Evolutionary conservation across 2,888 invertebrate genomes (phyloP), one percentile per base, ranked within the genome.

Genomic region (Metallyticus violacea): DNA sequence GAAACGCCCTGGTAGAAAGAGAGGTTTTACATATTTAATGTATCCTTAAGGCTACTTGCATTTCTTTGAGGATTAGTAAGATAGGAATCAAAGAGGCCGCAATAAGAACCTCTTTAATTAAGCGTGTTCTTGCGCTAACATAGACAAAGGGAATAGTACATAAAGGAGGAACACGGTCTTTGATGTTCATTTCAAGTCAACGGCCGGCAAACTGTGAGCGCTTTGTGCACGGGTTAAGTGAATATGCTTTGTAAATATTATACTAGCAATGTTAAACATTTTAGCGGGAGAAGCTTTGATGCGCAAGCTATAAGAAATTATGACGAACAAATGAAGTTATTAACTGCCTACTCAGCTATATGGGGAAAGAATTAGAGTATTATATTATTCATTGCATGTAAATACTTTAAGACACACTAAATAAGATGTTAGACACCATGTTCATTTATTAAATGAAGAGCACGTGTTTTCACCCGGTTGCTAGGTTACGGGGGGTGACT

Each of bases 21-120:
- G n/a, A n/a, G n/a, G n/a, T n/a, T n/a, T n/a, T n/a, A n/a, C n/a
- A n/a, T n/a, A n/a, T n/a, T n/a, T n/a, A n/a, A n/a, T n/a, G n/a
- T n/a, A n/a, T 85, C 87, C 89, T 86, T 76, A 85, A 77, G n/a
- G 76, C 7, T 81, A 86, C 81, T 28, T 15, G 5, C 7, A n/a
- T 62, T 77, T 27, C 76, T 80, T 79, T 76, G 22, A 86, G 28
- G 26, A 85, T n/a, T 77, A 27, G 1, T 22, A 27, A 28, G 26
- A 25, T 6, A 22, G 79, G 28, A 27, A 79, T 9, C 27, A 29
- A 26, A 77, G 78, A 85, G 77, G 79, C 26, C 40, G 40, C 40
- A 62, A 62, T 62, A 62, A 62, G 40, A 22, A 22, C 40, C 9
- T 62, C 40, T 62, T 62, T 62, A 62, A 62, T 62, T 62, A 62